Percentiles rank a stretch among this genome's conserved stretches.
Conservation (phyloP, 1,140 invertebrate species). For the Plectrocnemia conspersa region DNA sequence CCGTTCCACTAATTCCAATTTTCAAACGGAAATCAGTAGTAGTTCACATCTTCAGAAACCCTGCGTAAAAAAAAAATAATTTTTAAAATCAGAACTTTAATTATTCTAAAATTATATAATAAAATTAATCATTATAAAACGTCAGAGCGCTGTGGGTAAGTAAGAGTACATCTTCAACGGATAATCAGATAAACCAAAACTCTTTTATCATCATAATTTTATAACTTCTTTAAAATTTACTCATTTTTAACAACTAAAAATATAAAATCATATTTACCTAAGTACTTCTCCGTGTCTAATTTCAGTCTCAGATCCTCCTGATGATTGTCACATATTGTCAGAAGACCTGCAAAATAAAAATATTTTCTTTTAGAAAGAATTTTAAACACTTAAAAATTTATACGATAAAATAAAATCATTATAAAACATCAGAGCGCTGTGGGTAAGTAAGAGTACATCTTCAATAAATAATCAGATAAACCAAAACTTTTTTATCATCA, state of each 20-base stretch:
- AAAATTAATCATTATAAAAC: not conserved
- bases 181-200: constrained; percentile 24
- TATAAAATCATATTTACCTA: not conserved
- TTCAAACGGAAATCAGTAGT: too few species aligned
- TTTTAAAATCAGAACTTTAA: too few species aligned
- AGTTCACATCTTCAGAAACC: too few species aligned
- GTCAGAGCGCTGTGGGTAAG: constrained; percentile 36
- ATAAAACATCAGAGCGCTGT: constrained; percentile 33
- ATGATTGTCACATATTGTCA: too few species aligned
- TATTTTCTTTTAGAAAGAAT: too few species aligned
- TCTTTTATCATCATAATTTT: constrained; percentile 32
- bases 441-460: constrained; percentile 31
- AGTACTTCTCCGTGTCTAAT: too few species aligned
- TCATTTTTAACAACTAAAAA: not conserved
- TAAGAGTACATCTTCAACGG: constrained; percentile 30
- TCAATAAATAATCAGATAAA: constrained; percentile 32
- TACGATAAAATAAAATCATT: not conserved
- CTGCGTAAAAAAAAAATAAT: too few species aligned
- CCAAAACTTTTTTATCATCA: constrained; percentile 28
- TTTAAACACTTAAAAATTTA: not conserved
- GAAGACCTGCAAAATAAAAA: too few species aligned
- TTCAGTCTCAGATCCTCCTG: too few species aligned
- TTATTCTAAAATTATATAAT: not conserved
- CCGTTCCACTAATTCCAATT: too few species aligned
- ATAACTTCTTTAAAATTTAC: not conserved